These are phyloP conservation scores for Chloebia gouldiae DNA, from an alignment of 2,113 vertebrate species.

Conservation along the genomic window DNA sequence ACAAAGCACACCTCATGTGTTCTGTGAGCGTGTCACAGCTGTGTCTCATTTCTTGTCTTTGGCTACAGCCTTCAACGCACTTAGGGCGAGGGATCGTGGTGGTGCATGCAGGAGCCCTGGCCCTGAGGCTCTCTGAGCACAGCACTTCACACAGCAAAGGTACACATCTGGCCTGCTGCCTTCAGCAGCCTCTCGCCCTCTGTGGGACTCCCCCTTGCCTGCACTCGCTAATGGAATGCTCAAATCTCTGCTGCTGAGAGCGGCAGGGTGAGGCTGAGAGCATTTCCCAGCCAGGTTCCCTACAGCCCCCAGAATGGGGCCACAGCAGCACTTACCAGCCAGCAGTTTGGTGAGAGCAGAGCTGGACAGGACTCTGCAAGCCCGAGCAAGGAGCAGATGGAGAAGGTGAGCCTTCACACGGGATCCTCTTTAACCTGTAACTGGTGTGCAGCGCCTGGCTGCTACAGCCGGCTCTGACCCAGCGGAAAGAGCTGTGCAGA, in stretches of 20 bases:
- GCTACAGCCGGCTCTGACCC: background rate
- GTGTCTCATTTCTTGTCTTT: background rate
- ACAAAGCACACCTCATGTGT: constrained; percentile 63
- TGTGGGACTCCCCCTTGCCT: fast-evolving
- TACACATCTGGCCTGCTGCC: background rate
- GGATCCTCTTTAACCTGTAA: background rate
- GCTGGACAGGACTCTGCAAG: background rate
- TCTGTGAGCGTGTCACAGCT: background rate
- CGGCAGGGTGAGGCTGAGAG: background rate
- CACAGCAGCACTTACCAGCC: background rate
- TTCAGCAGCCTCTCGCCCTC: background rate
- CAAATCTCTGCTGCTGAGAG: background rate
- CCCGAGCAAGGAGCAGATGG: background rate
- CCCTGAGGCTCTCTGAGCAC: background rate
- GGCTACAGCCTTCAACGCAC: background rate
- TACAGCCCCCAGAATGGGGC: background rate
- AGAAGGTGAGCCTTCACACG: background rate
- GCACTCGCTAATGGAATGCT: fast-evolving
- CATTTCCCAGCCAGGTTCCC: fast-evolving
- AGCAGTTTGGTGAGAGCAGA: background rate
- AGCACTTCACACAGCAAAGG: background rate
- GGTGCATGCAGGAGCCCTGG: fast-evolving
- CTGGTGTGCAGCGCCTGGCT: background rate
- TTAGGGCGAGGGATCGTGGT: fast-evolving
- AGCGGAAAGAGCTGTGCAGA: background rate